phyloP scores from a whole-genome alignment of 2,797 vertebrate genomes.

The Microctenopoma stevenorrisi region DNA sequence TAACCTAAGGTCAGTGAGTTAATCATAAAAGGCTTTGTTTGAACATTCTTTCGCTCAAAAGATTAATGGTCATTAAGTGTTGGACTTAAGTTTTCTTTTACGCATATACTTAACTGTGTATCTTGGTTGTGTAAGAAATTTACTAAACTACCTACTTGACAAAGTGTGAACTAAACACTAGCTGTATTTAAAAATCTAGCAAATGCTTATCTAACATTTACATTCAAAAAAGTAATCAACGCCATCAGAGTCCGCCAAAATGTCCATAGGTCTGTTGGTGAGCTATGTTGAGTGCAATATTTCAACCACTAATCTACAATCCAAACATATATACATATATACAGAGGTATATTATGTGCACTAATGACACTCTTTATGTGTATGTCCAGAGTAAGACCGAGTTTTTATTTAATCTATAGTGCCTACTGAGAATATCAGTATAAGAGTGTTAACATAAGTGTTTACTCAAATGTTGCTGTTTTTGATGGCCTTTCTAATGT shows the following conservation, averaged over 20 bases:
- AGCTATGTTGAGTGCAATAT: constrained; percentile 9
- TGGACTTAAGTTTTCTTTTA: constrained; percentile 5
- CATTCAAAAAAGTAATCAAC: not conserved
- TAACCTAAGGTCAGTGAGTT: constrained; percentile 12
- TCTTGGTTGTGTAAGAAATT: not conserved
- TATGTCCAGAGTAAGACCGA: constrained; percentile 26
- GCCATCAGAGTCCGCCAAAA: not conserved
- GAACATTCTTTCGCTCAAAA: constrained; percentile 25
- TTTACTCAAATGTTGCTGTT: constrained; percentile 68
- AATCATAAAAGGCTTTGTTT: constrained; percentile 21
- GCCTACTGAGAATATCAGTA: constrained; percentile 5
- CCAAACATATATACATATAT: constrained; percentile 10
- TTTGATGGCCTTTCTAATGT: constrained; percentile 72
- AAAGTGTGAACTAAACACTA: no score
- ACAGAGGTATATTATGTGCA: constrained; percentile 17
- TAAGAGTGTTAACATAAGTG: constrained; percentile 25
- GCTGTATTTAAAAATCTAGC: not conserved
- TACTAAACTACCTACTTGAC: no score
- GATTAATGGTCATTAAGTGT: not conserved
- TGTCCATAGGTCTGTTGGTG: not conserved
- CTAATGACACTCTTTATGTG: not conserved
- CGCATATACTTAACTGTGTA: constrained; percentile 1
- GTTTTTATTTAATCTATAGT: constrained; percentile 41
- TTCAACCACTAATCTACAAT: constrained; percentile 6
- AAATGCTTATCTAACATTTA: not conserved